Base-by-base conservation (phyloP, 1,140 invertebrate species). In the Brachystomella parvula region DNA sequence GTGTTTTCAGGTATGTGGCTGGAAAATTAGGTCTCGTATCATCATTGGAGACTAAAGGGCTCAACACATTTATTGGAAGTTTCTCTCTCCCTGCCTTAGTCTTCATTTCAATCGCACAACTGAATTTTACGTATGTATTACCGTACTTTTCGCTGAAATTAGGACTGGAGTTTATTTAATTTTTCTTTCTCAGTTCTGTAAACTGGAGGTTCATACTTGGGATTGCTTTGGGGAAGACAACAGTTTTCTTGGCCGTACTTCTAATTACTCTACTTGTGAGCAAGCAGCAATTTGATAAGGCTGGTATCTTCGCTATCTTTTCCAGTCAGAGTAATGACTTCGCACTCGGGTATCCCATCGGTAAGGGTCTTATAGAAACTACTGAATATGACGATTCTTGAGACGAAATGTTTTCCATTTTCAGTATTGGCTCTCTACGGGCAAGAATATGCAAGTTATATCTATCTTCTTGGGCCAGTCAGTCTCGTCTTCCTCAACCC, bases 301-400 rank as follows among this genome's bases (percentile, higher is more conserved):
- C 91, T 62, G 94, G 92, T 19, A 81, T 97, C 26, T 94, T 90
- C 83, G 90, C 90, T 28, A 97, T 98, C 73, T 96, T 97, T 78
- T 90, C 89, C 57, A 97, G 94, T 0, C 94, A 97, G 76, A 95
- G 92, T 76, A 98, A 98, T 84, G 95, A 98, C 79, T 97, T 98
- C 83, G 95, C 95, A 57, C 85, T 98, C 72, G 94, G 94, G 66
- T 96, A 90, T 81, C 94, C 95, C 2, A 95, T 97, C 75, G 85
- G 92, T 94, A 83, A 87, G 85, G 82, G 44, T 17, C n/a, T 17
- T 24, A 31, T 49, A 39, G n/a, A 29, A 44, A 44, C 3, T 59
- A 9, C 9, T 59, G 24, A 28, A 30, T 29, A 59, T 6, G n/a
- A 26, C 1, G 17, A 47, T 58, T 30, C n/a, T 47, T 47, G 6